Evolutionary conservation across 1,140 invertebrate species (phyloP), one percentile per base, ranked within the genome.

Genomic region (Sitobion miscanthi): DNA sequence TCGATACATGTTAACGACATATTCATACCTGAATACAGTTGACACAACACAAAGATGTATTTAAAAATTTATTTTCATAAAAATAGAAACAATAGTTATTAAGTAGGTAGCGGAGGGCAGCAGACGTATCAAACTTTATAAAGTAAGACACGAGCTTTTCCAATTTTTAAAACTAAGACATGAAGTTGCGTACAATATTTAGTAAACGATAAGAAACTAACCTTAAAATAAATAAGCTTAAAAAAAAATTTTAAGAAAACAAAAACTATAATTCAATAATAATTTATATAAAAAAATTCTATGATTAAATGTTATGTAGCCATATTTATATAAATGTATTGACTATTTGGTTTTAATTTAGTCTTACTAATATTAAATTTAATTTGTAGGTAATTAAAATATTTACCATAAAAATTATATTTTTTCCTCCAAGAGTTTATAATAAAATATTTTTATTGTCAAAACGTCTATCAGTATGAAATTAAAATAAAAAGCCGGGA

Each of bases 81-180:
- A 42, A 42, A 35, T 0, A 14, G 23, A 57, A 57, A 88, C 45
- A 42, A 49, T 6, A 89, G 17, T 42, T 52, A 54, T 23, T 21
- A 14, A 35, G 7, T 69, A 69, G 11, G 30, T 17, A n/a, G 11
- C 14, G 11, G 30, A 77, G n/a, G 20, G 25, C 11, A 77, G 62
- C 14, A 35, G 35, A 89, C n/a, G 88, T 89, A 89, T 89, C 49
- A 25, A 89, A 42, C 35, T 89, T 89, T 25, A 38, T 42, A 25
- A 89, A 57, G 35, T 57, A 57, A 89, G 88, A 88, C 88, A 89
- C 88, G 88, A 89, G 88, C 88, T 89, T 89, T 89, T 25, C n/a
- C 5, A 89, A 57, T 57, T 89, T 89, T 89, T 38, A 57, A 89
- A 89, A 89, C 88, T 57, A 57, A 8, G 6, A 6, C 8, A 25